Conservation (phyloP, 23 tunicate genomes). For the Halocynthia aurantium region DNA sequence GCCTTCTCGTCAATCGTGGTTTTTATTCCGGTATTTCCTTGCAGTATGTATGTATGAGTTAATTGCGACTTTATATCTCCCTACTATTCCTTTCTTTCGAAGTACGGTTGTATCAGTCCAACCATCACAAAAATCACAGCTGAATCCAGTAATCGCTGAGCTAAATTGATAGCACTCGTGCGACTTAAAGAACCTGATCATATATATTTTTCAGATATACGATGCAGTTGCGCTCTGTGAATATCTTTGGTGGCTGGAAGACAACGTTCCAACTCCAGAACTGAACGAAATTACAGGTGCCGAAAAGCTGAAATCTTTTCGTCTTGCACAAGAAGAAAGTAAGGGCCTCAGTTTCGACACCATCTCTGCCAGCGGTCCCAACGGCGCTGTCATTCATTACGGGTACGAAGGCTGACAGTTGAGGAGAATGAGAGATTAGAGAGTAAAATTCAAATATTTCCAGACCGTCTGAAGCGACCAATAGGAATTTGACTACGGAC, state of each 20-base stretch:
- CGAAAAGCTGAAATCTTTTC: background rate
- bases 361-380: constrained; percentile 34
- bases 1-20: too few species aligned
- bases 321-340: background rate
- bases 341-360: constrained; percentile 24
- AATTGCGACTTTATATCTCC: too few species aligned
- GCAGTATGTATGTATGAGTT: too few species aligned
- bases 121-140: too few species aligned
- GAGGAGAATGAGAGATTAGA: background rate
- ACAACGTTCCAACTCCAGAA: constrained; percentile 1
- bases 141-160: too few species aligned
- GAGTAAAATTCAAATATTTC: background rate
- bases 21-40: too few species aligned
- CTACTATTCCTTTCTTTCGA: too few species aligned
- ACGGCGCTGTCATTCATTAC: constrained; percentile 28
- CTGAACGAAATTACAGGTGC: constrained; percentile 2
- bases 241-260: constrained; percentile 21
- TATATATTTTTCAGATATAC: background rate
- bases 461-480: constrained; percentile 2
- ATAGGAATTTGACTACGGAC: constrained; percentile 16
- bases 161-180: too few species aligned
- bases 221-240: constrained; percentile 18
- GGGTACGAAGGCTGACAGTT: background rate
- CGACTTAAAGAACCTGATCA: too few species aligned
- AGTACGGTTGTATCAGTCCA: too few species aligned